These are phyloP conservation scores for Takifugu flavidus DNA, from an alignment of 2,113 vertebrate genomes.

Conservation along the genomic window DNA sequence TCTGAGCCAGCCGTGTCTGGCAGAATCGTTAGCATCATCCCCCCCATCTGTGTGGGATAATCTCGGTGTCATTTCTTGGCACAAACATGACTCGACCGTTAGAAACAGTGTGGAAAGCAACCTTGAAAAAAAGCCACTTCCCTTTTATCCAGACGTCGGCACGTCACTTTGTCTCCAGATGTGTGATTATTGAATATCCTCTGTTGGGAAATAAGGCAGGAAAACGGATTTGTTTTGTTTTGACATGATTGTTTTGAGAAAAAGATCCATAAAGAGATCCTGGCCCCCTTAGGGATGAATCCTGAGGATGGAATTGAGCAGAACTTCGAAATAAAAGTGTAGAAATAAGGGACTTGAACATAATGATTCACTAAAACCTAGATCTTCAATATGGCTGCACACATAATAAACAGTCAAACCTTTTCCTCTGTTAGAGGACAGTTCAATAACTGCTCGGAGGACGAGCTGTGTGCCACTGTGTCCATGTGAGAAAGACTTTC, in stretches of 20 bases:
- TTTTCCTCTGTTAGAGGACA: not conserved
- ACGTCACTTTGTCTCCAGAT: too few relatives aligned
- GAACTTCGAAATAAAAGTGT: too few relatives aligned
- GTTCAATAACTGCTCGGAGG: conserved; percentile 12
- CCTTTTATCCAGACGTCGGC: not conserved
- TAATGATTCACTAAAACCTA: too few relatives aligned
- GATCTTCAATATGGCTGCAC: too few relatives aligned
- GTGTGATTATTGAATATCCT: too few relatives aligned
- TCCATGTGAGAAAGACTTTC: conserved; percentile 40
- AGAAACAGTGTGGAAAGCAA: conserved; percentile 10
- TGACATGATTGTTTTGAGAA: not conserved
- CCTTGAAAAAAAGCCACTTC: not conserved
- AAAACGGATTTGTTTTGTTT: too few relatives aligned
- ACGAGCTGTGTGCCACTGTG: conserved; percentile 34
- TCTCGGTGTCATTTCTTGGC: conserved; percentile 28
- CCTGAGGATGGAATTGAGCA: conserved; percentile 10
- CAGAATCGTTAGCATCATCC: too few relatives aligned
- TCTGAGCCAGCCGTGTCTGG: too few relatives aligned
- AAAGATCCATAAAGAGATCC: not conserved
- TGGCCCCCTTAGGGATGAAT: not conserved
- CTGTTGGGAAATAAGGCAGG: too few relatives aligned
- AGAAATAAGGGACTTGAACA: too few relatives aligned
- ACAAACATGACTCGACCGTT: conserved; percentile 6
- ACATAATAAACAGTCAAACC: too few relatives aligned
- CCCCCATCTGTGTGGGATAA: conserved; percentile 16